Base-by-base conservation (phyloP, 2,888 invertebrate genomes). In the Drosophila paranaensis region DNA sequence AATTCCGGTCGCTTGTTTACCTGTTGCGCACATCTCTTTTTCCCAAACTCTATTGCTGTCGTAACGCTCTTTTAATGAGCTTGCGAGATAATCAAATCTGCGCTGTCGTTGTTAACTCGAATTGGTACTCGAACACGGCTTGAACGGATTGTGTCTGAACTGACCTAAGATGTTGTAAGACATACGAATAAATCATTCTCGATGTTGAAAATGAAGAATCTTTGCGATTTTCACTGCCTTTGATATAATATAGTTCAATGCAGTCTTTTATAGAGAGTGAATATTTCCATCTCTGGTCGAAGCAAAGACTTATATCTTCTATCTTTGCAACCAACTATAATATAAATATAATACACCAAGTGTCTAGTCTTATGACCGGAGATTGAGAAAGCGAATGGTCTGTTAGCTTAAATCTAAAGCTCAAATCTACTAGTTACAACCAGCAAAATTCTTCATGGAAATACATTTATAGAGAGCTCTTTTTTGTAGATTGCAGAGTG, bases 41-140 rank as follows among this genome's bases (percentile, higher is more conserved):
- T n/a, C 58, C 43, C 37, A 20, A 67, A 40, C 53, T 68, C 11
- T 54, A 14, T 56, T 60, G 50, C 55, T 61, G 46, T 61, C 71
- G 61, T 89, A 89, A 89, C 77, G 80, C 77, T 64, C 66, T 88
- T 88, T 88, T 83, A 83, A 83, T 88, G 46, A 60, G 14, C 56
- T 13, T 40, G 16, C 53, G 45, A 60, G 67, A 42, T 39, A 56
- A 57, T 51, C 39, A 35, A 54, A 56, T 53, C 42, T 57, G 20
- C 25, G 30, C n/a, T 42, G 43, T 13, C 39, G 45, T 39, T 48
- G 51, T 60, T 60, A 62, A 46, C n/a, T 58, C 25, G 13, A 73
- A 63, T 63, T 57, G 45, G 40, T 50, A 9, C 48, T 54, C 14
- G 5, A 35, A n/a, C 20, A 27, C 37, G 14, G 40, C 16, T 16